Base-by-base conservation (phyloP, 30 jellyfish, hydroid and myxozoan genomes). In the Rhopilema esculentum region DNA sequence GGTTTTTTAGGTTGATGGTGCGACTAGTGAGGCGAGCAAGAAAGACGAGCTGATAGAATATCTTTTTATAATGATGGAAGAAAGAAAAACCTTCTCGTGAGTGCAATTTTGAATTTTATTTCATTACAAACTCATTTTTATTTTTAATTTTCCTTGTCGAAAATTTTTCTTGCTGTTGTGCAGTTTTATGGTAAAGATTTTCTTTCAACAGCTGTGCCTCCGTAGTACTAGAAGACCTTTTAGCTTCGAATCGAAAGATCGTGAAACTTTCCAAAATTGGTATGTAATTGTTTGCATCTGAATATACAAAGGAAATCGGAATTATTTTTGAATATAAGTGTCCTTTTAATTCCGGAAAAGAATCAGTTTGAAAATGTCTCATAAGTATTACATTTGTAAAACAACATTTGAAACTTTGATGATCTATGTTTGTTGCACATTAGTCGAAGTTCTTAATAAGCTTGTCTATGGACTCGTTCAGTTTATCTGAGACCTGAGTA, bases 11-110 rank as follows among this genome's bases (percentile, higher is more conserved):
- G 81, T 86, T 26, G 94, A 92, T 29, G 16, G 77, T 49, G 98
- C 83, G 23, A 96, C 94, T 18, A n/a, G 61, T n/a, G 74, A 69
- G 25, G 77, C 89, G 8, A 90, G 98, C 64, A 82, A 77, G 78
- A 31, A 62, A 17, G 97, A 93, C 52, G 77, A 80, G 4, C 63
- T 93, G 50, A 82, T 93, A 51, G 97, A 87, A 66, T 93, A 87
- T 88, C 80, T 93, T 48, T 93, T 93, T 65, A 52, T 77, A 2
- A 83, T 83, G 91, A 87, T 93, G 98, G 98, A 93, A 83, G 90
- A 93, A 79, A 88, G 66, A 83, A 82, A 75, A 66, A 93, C 98
- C 12, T 93, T 93, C 27, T 63, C 87, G 98, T 93, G 30, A 80
- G 95, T 87, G 27, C 33, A 9, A 1, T 30, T 12, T 31, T 81